Evolutionary conservation across 1,140 invertebrate species (phyloP), one percentile per base, ranked within the genome.

Genomic region (Calephelis virginiensis): DNA sequence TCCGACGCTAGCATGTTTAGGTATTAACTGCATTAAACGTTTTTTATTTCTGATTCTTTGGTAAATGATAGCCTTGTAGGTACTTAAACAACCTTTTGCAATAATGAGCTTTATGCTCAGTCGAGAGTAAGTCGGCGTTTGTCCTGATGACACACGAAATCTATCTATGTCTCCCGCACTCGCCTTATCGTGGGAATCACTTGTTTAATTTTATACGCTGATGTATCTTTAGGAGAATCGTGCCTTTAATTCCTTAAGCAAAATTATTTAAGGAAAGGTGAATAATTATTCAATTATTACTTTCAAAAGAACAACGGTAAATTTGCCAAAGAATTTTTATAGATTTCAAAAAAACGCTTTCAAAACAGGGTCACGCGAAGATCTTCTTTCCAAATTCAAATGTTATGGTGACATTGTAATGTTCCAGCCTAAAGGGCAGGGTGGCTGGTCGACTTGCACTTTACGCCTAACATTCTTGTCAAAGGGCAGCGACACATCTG

Each of bases 11-110:
- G 53, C 53, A 65, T 53, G 63, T 43, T 65, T 65, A 65, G 63
- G 13, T 17, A 53, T 65, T 59, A 59, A 65, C 49, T 40, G 63
- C 63, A 65, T 65, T 43, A 56, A 65, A 56, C 28, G 70, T 69
- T 78, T 89, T 87, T 43, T 85, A 85, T 88, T 89, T 88, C 77
- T 78, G 81, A 86, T 86, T 86, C 74, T 86, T 86, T 80, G 78
- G 84, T 86, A 88, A 90, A 88, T 86, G 82, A 87, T 86, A 86
- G 80, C 71, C 78, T 75, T 76, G 74, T 73, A 70, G 72, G 78
- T 69, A 69, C 64, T 78, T 83, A 81, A 78, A 77, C 67, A 74
- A 83, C 76, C 86, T 86, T 86, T 84, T 72, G 81, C 77, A 61
- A 64, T 64, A 78, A 75, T 75, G 75, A 75, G 73, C 38, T 28